A percentile compares a stretch with the other conserved stretches of the same genome.
Conservation (phyloP, 2,113 vertebrate genomes). For the Oncorhynchus gorbuscha region DNA sequence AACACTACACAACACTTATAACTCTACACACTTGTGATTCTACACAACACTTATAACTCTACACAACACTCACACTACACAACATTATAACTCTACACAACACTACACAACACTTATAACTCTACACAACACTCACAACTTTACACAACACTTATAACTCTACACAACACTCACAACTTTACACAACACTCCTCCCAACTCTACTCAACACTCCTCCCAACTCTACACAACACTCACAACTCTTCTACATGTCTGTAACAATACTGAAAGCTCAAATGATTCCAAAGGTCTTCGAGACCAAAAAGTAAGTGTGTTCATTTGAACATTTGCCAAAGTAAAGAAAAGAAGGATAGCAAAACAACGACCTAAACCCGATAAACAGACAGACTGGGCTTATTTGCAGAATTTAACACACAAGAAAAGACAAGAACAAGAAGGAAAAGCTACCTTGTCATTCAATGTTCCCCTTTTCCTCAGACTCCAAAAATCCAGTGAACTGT, state of each 20-base stretch:
- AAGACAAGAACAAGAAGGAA: not conserved
- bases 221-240: no score
- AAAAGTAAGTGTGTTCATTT: not conserved
- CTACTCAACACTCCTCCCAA: not conserved
- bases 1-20: no score
- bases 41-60: no score
- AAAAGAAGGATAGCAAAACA: not conserved
- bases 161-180: no score
- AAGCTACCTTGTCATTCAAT: slow-evolving; percentile 37
- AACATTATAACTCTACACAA: no score
- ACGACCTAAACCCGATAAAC: no score
- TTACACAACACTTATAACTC: no score
- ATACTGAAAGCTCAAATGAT: not conserved
- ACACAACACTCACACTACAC: no score
- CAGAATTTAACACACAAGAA: not conserved
- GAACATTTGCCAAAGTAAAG: not conserved
- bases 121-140: no score
- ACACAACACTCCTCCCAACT: not conserved
- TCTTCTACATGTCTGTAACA: not conserved
- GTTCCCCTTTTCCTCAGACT: slow-evolving; percentile 32
- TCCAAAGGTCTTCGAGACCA: not conserved
- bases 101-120: no score
- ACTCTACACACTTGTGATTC: no score
- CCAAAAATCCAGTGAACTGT: slow-evolving; percentile 52
- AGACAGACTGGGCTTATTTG: no score